phyloP scores from a whole-genome alignment of 2,888 invertebrate genomes.

The Spatulosminthurus flaviceps region DNA sequence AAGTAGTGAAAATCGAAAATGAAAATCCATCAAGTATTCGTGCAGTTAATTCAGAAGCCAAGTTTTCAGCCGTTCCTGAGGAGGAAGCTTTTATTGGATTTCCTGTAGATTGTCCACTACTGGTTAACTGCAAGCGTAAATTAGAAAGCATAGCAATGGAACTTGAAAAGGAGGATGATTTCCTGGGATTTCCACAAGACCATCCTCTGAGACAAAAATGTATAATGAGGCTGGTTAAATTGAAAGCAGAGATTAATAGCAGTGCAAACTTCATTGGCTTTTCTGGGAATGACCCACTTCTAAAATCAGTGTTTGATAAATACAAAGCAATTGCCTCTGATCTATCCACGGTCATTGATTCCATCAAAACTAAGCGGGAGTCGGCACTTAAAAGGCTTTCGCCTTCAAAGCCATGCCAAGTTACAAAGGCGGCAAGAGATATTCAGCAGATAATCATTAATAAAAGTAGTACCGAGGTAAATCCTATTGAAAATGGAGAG shows the following conservation, averaged over 20 bases:
- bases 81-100: conserved; percentile 6
- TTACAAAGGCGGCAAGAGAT: background rate
- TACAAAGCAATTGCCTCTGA: background rate
- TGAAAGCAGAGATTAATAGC: background rate
- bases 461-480: too few relatives aligned
- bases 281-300: background rate
- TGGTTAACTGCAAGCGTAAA: background rate
- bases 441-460: too few relatives aligned
- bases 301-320: background rate
- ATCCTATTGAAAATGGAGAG: too few relatives aligned
- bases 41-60: background rate
- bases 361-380: background rate
- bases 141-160: background rate
- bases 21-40: too few relatives aligned
- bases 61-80: background rate
- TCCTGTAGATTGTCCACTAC: background rate
- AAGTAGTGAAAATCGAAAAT: too few relatives aligned
- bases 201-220: conserved; percentile 11
- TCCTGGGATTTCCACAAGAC: conserved; percentile 10
- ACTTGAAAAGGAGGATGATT: conserved; percentile 15
- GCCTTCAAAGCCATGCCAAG: background rate
- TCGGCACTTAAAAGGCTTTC: background rate
- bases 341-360: background rate
- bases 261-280: background rate
- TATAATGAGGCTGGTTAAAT: background rate